phyloP scores from a whole-genome alignment of 2,888 invertebrate species.

The Colostygia pectinataria region DNA sequence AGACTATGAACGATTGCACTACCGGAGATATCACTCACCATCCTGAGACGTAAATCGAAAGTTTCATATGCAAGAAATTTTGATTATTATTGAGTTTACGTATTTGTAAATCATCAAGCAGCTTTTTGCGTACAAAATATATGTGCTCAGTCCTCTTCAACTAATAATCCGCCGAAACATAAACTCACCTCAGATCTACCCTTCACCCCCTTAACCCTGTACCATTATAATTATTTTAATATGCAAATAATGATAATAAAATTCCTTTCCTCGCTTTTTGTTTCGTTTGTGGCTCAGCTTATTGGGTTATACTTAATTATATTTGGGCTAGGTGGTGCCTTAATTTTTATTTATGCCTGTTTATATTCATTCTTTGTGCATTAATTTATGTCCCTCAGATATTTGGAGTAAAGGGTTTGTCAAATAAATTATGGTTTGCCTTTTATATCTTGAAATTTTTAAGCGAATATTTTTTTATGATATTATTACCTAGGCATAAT shows the following conservation, averaged over 20 bases:
- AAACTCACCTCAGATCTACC: conserved; percentile 18
- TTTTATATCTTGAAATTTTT: conserved; percentile 6
- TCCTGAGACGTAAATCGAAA: too few species aligned
- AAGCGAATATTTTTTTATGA: too few species aligned
- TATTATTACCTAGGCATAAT: too few species aligned
- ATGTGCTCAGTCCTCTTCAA: conserved; percentile 1
- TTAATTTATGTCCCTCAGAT: conserved; percentile 36
- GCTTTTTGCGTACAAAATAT: background rate
- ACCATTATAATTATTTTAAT: conserved; percentile 79
- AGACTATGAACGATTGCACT: too few species aligned
- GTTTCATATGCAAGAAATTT: conserved; percentile 3
- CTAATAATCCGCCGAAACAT: conserved; percentile 19
- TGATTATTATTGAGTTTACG: conserved; percentile 13
- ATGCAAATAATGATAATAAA: conserved; percentile 83
- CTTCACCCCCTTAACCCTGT: conserved; percentile 46
- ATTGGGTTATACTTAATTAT: conserved; percentile 78
- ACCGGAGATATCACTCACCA: too few species aligned
- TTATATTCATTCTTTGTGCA: conserved; percentile 56
- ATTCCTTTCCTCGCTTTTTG: conserved; percentile 70
- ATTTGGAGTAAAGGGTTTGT: conserved; percentile 26
- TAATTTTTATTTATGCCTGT: conserved; percentile 74
- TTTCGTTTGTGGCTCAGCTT: conserved; percentile 68
- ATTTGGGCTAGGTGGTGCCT: conserved; percentile 58
- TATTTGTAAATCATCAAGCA: too few species aligned
- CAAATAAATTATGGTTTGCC: conserved; percentile 17